Evolutionary conservation across 1,140 invertebrate genomes (phyloP).

Genomic region (Pygmarrhopalites habei): DNA sequence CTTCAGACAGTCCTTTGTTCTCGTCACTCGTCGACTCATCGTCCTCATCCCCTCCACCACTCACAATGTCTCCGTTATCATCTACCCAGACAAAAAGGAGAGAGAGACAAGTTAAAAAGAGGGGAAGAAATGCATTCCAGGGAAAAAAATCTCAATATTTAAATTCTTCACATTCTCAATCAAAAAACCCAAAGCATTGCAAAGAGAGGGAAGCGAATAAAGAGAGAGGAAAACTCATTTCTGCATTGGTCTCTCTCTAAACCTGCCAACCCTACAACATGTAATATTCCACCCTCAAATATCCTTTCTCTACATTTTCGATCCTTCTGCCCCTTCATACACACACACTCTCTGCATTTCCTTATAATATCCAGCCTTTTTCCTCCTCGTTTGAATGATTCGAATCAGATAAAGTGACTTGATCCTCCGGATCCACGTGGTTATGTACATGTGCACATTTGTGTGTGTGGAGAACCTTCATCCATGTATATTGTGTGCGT

Average conservation of each 20-base stretch:
- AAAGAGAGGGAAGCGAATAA: neutral
- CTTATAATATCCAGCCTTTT: no score
- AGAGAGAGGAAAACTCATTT: neutral
- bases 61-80: conserved; percentile 21
- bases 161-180: conserved; percentile 14
- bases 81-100: conserved; percentile 17
- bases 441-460: neutral
- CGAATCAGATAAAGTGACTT: neutral
- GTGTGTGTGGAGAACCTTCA: neutral
- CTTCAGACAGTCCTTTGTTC: neutral
- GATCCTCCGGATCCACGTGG: neutral
- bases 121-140: neutral
- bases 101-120: neutral
- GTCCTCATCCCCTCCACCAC: conserved; percentile 18
- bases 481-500: neutral
- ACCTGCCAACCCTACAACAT: neutral
- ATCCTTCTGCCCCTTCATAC: no score
- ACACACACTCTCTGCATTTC: no score
- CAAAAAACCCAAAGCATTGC: neutral
- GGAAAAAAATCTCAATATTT: conserved; percentile 10
- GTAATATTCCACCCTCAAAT: neutral
- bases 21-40: neutral
- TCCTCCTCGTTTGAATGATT: neutral
- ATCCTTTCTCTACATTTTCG: neutral
- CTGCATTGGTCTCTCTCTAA: neutral